Base-by-base conservation (phyloP, 2,797 vertebrate genomes). In the Gambelia wislizenii region DNA sequence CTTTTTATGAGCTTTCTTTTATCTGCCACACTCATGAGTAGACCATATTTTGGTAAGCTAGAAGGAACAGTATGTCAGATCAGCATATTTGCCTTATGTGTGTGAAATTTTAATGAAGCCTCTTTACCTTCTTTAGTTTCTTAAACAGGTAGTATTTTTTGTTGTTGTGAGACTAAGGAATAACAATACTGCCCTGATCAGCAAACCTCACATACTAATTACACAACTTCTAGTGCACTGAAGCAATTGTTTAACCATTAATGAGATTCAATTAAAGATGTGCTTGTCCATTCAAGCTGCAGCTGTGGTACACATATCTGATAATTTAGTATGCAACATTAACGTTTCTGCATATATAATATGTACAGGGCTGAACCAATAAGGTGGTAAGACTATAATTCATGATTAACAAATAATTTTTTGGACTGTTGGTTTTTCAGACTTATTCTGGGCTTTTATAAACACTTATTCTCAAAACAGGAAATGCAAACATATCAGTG, bases 61-160 rank as follows among this genome's bases (percentile, higher is more conserved):
- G 42, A 18, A 89, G 22, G 42, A n/a, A 1, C 47, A 64, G 2
- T 47, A 42, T 42, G 36, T 36, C 20, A 69, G 9, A 42, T 92
- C 87, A 61, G 80, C 42, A 27, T 39, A 67, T 87, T 22, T 92
- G 1, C 89, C 90, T 91, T 10, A 36, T 36, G 84, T 69, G 74
- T 81, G 90, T 92, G 7, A 87, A 61, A 77, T 90, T 93, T 92
- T 91, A 94, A 93, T 91, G 92, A 91, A n/a, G 2, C 89, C 64
- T 90, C 0, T 61, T 93, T 84, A 14, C 2, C 83, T 79, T 90
- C 87, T 77, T 80, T 12, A 90, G 77, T n/a, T n/a, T n/a, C n/a
- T n/a, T n/a, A n/a, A n/a, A n/a, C n/a, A n/a, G n/a, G n/a, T 69
- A 88, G 9, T 22, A 89, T 27, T 89, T 10, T 83, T 1, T 78